Conservation (phyloP, 2,888 invertebrate species). For the Nebria brevicollis region DNA sequence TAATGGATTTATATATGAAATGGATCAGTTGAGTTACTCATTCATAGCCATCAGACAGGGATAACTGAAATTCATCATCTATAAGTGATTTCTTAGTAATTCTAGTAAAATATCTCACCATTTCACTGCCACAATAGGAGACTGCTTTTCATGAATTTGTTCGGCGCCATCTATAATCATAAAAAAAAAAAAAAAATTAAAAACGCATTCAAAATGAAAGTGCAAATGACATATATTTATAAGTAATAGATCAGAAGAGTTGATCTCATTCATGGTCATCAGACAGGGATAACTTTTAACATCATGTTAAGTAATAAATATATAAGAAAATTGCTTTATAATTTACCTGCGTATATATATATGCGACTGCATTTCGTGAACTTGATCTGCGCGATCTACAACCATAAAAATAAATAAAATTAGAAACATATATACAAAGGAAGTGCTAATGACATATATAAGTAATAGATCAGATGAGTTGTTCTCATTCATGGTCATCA, state of each 20-base stretch:
- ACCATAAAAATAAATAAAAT: slow-evolving; percentile 10
- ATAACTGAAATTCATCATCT: slow-evolving; percentile 7
- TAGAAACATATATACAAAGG: background rate
- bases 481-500: slow-evolving; percentile 6
- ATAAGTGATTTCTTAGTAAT: background rate
- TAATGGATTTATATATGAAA: background rate
- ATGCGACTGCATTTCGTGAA: slow-evolving; percentile 13
- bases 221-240: background rate
- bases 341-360: too few relatives aligned
- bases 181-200: slow-evolving; percentile 15
- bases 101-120: background rate
- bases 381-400: background rate
- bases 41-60: slow-evolving; percentile 16
- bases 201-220: background rate
- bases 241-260: background rate
- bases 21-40: background rate
- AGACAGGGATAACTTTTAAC: slow-evolving; percentile 16
- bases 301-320: background rate
- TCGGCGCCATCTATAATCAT: background rate
- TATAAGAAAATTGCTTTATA: background rate
- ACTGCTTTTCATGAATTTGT: slow-evolving; percentile 2
- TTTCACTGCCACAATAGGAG: background rate
- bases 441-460: background rate
- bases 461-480: background rate
- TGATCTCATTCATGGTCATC: slow-evolving; percentile 10